phyloP scores from a whole-genome alignment of 2,113 vertebrate species.

The Dasyurus viverrinus region DNA sequence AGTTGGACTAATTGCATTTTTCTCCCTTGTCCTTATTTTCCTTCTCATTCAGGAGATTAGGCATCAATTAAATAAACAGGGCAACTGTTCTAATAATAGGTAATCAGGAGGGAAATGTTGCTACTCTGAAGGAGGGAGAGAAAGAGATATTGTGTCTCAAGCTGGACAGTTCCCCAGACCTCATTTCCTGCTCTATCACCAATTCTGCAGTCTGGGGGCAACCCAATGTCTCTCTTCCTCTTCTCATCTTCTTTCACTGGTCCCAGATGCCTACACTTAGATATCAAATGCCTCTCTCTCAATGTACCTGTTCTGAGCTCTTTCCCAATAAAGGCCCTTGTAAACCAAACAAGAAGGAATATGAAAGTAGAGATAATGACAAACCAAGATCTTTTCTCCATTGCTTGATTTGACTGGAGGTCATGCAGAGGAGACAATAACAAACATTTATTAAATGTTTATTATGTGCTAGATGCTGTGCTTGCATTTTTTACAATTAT shows the following conservation, averaged over 20 bases:
- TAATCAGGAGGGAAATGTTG: conserved; percentile 3
- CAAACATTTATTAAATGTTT: background rate
- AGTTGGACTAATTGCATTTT: conserved; percentile 48
- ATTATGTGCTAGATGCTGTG: no score
- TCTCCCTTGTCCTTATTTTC: conserved; percentile 55
- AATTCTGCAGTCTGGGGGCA: background rate
- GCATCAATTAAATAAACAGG: conserved; percentile 33
- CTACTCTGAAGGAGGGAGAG: background rate
- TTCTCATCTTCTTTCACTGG: background rate
- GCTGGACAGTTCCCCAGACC: background rate
- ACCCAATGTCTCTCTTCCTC: background rate
- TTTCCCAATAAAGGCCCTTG: background rate
- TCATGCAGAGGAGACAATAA: background rate
- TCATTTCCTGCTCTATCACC: background rate
- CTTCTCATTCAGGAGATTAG: conserved; percentile 43
- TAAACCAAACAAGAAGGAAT: background rate
- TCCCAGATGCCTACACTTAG: background rate
- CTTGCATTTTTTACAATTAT: background rate
- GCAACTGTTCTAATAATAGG: conserved; percentile 47
- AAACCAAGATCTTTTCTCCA: background rate
- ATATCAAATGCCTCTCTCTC: background rate
- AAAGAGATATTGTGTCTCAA: background rate
- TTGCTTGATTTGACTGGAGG: background rate
- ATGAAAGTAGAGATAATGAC: background rate
- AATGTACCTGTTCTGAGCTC: background rate